Percentiles rank a stretch among this genome's conserved stretches.
phyloP scores from a whole-genome alignment of 2,888 invertebrate species.

The Bugula neritina region DNA sequence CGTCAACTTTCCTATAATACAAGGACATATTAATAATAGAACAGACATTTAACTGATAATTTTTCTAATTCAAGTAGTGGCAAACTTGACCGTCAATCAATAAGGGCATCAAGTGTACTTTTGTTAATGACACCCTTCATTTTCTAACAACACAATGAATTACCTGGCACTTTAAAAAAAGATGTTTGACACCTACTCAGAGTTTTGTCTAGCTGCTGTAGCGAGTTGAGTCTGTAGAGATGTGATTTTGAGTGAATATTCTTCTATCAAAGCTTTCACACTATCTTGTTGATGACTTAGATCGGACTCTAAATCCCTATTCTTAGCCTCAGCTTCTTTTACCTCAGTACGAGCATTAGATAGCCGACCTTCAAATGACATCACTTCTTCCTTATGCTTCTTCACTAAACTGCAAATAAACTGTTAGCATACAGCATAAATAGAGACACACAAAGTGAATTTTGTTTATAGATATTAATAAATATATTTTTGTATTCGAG shows the following conservation, averaged over 20 bases:
- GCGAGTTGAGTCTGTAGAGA: slow-evolving; percentile 1
- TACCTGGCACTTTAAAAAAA: too few relatives aligned
- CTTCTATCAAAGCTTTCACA: background rate
- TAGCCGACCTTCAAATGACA: background rate
- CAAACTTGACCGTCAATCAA: too few relatives aligned
- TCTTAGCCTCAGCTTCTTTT: background rate
- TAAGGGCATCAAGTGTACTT: too few relatives aligned
- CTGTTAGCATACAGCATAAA: background rate
- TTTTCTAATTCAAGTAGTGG: too few relatives aligned
- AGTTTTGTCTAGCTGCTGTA: background rate
- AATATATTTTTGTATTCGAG: too few relatives aligned
- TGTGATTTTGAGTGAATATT: background rate
- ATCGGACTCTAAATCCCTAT: background rate
- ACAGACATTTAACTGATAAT: too few relatives aligned
- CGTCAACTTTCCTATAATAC: background rate
- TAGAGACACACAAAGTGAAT: too few relatives aligned
- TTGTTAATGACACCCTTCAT: too few relatives aligned
- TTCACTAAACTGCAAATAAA: background rate
- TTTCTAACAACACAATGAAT: too few relatives aligned
- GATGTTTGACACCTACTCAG: background rate
- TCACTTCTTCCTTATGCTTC: background rate
- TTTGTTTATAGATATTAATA: too few relatives aligned
- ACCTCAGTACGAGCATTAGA: background rate
- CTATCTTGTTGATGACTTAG: background rate
- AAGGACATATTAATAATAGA: too few relatives aligned